Percentiles rank a stretch among this genome's conserved stretches.
Conservation (phyloP, 2,797 vertebrate species). For the Fistularia commersonii region DNA sequence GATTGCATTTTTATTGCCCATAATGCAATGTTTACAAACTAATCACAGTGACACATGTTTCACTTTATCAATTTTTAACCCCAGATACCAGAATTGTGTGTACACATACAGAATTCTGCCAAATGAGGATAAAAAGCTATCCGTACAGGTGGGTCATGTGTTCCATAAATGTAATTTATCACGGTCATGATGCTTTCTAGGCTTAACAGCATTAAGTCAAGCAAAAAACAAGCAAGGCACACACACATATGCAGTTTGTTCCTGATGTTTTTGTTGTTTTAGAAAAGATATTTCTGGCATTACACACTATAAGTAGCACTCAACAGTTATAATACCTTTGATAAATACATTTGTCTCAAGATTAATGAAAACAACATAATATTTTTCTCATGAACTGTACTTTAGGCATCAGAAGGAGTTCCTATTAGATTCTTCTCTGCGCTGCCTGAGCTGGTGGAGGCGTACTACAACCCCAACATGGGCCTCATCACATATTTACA, state of each 20-base stretch:
- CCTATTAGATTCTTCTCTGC: constrained; percentile 86
- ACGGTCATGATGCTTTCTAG: no score
- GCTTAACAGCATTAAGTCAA: no score
- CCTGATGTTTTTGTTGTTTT: no score
- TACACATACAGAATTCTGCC: constrained; percentile 97
- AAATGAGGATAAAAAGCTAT: constrained; percentile 89
- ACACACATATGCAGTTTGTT: no score
- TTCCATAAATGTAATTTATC: neutral
- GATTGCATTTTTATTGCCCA: constrained; percentile 6
- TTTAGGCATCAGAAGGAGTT: constrained; percentile 92
- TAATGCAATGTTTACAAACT: no score
- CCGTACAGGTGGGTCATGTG: constrained; percentile 86
- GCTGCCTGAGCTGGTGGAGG: constrained; percentile 90
- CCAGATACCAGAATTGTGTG: constrained; percentile 89
- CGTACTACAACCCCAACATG: constrained; percentile 92
- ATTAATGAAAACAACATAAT: no score
- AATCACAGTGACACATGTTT: constrained; percentile 25
- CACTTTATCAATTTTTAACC: constrained; percentile 29
- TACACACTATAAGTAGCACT: no score
- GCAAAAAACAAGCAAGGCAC: no score
- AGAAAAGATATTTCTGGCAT: no score
- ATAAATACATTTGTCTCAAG: no score
- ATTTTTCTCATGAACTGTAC: constrained; percentile 3
- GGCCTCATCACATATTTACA: constrained; percentile 92
- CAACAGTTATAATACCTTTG: no score